Percentiles rank a stretch among this genome's conserved stretches.
These are phyloP conservation scores for Urosaurus nigricauda DNA, from an alignment of 2,797 vertebrate genomes.

Conservation along the genomic window DNA sequence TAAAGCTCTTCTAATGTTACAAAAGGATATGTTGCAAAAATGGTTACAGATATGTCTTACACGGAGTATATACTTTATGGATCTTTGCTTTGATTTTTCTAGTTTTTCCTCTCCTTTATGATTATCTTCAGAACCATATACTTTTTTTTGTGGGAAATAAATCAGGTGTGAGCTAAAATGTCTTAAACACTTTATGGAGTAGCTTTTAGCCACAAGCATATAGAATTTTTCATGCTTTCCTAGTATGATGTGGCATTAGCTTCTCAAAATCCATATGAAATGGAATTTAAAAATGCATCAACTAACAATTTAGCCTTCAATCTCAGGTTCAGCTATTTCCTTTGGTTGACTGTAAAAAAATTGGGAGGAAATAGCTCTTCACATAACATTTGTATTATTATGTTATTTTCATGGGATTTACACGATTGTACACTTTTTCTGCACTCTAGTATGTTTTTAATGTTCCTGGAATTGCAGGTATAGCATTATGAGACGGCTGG, in stretches of 20 bases:
- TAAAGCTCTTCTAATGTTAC: background rate
- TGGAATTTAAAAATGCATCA: background rate
- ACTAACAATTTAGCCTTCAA: background rate
- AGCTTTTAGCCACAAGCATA: background rate
- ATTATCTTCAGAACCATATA: background rate
- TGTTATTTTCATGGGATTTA: background rate
- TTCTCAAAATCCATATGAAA: background rate
- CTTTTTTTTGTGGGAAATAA: background rate
- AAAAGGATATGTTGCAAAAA: background rate
- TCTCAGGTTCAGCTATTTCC: background rate
- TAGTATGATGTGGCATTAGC: background rate
- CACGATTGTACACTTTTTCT: background rate
- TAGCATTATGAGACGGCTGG: background rate
- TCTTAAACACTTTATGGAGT: background rate
- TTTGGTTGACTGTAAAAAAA: background rate
- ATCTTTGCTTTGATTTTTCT: background rate
- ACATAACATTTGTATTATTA: background rate
- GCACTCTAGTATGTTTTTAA: background rate
- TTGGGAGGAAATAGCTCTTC: slow-evolving; percentile 2
- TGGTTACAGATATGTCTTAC: background rate
- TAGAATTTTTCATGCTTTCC: background rate
- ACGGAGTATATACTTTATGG: background rate
- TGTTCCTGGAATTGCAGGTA: background rate
- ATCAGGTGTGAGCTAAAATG: background rate
- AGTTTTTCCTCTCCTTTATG: accelerated